Evolutionary conservation across 2,113 vertebrate species (phyloP).

Genomic region (Uria lomvia): DNA sequence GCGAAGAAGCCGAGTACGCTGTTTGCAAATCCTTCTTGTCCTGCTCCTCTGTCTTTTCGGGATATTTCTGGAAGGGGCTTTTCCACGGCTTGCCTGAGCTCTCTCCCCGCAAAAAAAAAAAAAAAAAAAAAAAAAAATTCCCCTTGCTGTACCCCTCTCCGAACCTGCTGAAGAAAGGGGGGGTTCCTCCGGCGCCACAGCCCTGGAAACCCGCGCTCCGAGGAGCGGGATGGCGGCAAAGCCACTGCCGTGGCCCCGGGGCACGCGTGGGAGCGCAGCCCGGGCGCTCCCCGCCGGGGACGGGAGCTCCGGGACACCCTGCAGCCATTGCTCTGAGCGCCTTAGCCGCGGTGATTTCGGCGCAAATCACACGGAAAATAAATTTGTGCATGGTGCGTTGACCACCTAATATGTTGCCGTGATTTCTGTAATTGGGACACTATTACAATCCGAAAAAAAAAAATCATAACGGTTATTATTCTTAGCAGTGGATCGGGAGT

Average conservation of each 20-base stretch:
- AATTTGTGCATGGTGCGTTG: accelerated
- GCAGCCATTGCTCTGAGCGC: accelerated
- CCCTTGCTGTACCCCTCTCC: neutral
- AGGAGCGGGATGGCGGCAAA: neutral
- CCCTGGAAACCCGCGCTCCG: neutral
- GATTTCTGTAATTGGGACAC: neutral
- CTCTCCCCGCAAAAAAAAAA: accelerated
- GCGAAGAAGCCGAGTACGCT: neutral
- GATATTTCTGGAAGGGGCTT: neutral
- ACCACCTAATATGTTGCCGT: neutral
- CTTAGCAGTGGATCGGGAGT: neutral
- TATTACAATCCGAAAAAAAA: neutral
- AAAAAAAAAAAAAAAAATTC: neutral
- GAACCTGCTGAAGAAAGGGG: neutral
- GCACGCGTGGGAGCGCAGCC: neutral
- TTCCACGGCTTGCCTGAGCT: neutral
- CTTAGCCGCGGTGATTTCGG: no score
- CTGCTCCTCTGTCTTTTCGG: neutral
- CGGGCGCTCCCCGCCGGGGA: accelerated
- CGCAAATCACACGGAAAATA: neutral
- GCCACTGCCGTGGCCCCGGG: neutral
- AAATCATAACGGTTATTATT: neutral
- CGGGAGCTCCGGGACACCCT: neutral
- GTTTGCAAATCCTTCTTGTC: neutral
- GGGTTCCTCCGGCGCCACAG: accelerated